Base-by-base conservation (phyloP, 2,113 vertebrate species). In the Cyprinodon tularosa region DNA sequence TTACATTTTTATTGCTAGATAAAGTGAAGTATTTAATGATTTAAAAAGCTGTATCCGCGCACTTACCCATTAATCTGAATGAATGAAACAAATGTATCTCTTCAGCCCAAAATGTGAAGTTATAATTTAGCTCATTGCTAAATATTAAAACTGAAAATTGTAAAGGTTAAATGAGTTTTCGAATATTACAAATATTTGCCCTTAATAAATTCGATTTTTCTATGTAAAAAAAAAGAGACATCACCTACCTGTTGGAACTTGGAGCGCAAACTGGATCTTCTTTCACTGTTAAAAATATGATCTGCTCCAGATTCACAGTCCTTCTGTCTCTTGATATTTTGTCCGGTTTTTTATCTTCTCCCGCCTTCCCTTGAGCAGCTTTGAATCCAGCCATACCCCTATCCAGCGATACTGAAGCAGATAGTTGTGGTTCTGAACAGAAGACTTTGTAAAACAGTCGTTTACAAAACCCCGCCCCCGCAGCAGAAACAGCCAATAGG, bases 381-480 rank as follows among this genome's bases (percentile, higher is more conserved):
- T 72, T 68, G 68, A 86, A 68, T 75, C 84, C 59, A 88, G 89
- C 91, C 90, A 92, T 91, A 74, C 90, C 89, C 84, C 72, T 88
- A 72, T 69, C 48, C 91, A 60, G 80, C 80, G 68, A 74, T 39
- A 83, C 80, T 84, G 84, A 84, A 68, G 71, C 77, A 84, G 77
- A 84, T 90, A 62, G 84, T 85, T 85, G 71, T 44, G 69, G 68
- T 69, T 70, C 81, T 78, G 86, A 77, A 77, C 80, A 87, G 71
- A 29, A 65, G 64, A 88, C 88, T 89, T 91, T 86, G 83, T 85
- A 81, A 84, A 87, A 67, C 84, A 79, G 80, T 83, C 86, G 85
- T 38, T 20, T n/a, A 80, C 38, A 17, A 45, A 3, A 12, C 73
- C 79, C 84, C 90, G 86, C 90, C 93, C 88, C 50, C 12, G 7